These are phyloP conservation scores for Morinoia aosen DNA, from an alignment of 2,888 invertebrate genomes.

Conservation along the genomic window DNA sequence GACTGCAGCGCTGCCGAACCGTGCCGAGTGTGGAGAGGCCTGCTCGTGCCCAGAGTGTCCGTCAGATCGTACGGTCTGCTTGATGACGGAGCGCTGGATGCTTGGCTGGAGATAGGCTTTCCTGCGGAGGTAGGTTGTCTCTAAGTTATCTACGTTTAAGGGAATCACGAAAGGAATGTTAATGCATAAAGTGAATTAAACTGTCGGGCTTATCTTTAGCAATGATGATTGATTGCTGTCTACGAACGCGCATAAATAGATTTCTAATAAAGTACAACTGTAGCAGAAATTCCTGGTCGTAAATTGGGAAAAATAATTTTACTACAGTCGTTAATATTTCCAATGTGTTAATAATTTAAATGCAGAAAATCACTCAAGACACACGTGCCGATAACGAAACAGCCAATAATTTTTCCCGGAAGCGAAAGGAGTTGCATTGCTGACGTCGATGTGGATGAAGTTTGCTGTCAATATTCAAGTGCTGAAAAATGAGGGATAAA, in stretches of 20 bases:
- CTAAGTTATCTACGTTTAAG: background rate
- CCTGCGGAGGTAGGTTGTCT: background rate
- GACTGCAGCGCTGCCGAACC: background rate
- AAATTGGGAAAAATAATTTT: background rate
- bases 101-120: background rate
- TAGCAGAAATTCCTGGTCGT: background rate
- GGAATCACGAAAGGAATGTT: background rate
- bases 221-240: too few relatives aligned
- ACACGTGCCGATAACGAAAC: background rate
- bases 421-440: background rate
- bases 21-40: background rate
- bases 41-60: constrained; percentile 21
- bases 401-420: background rate
- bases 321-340: background rate
- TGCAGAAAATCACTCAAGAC: background rate
- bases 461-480: too few relatives aligned
- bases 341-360: background rate
- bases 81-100: background rate
- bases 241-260: too few relatives aligned
- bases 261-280: too few relatives aligned
- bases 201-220: background rate
- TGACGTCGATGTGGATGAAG: too few relatives aligned
- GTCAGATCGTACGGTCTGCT: background rate
- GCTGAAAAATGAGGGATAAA: too few relatives aligned
- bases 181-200: background rate